These are phyloP conservation scores for Rhagonycha fulva DNA, from an alignment of 2,888 invertebrate genomes.

Conservation along the genomic window DNA sequence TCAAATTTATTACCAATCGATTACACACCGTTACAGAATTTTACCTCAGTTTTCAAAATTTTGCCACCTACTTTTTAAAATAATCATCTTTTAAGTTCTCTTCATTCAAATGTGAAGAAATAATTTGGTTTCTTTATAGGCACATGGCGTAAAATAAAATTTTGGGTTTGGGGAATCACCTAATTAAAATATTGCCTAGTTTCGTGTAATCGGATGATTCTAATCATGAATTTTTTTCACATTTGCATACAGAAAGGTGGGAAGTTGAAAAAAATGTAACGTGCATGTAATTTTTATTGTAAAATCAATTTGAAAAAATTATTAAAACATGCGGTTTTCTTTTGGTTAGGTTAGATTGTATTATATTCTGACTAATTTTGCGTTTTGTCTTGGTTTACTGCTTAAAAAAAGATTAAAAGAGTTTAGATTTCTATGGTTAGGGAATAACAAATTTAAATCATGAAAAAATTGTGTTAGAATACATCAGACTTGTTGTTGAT, in stretches of 20 bases:
- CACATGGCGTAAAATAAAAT: not conserved
- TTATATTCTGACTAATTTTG: not conserved
- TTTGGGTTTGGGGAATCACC: not conserved
- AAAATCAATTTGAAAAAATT: not conserved
- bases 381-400: conserved; percentile 4
- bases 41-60: not conserved
- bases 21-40: not conserved
- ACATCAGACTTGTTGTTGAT: conserved; percentile 18
- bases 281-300: not conserved
- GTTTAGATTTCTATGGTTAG: not conserved
- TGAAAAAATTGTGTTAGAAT: not conserved
- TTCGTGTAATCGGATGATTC: too few species aligned
- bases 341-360: not conserved
- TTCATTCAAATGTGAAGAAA: too few species aligned
- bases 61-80: too few species aligned
- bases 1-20: not conserved
- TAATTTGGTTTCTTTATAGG: not conserved
- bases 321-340: not conserved
- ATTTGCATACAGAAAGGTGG: too few species aligned
- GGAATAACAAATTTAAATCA: not conserved
- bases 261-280: not conserved
- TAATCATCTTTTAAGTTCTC: too few species aligned
- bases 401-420: not conserved
- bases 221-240: too few species aligned
- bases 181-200: too few species aligned